Evolutionary conservation across 2,113 vertebrate genomes (phyloP).

Genomic region (Microcebus ravelobensis): DNA sequence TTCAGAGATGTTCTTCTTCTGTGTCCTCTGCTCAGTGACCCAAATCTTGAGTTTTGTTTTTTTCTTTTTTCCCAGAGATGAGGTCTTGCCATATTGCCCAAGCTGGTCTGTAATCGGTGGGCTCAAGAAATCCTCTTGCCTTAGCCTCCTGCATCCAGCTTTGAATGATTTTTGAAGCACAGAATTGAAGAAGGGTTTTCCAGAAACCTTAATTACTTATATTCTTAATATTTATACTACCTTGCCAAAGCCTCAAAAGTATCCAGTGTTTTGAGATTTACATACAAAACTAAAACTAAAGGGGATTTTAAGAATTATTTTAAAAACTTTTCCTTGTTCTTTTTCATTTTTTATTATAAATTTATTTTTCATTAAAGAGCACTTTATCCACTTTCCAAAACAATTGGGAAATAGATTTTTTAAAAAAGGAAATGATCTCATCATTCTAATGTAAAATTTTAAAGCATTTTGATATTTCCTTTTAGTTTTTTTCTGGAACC

Average conservation of each 20-base stretch:
- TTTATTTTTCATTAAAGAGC: conserved; percentile 11
- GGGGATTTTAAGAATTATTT: conserved; percentile 8
- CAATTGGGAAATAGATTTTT: not conserved
- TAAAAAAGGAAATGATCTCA: not conserved
- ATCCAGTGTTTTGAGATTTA: not conserved
- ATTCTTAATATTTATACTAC: not conserved
- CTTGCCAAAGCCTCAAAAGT: conserved; percentile 9
- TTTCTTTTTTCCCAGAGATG: not conserved
- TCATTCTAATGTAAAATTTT: not conserved
- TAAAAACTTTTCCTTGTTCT: not conserved
- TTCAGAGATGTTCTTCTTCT: not conserved
- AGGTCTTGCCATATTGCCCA: not conserved
- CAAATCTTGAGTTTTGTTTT: not conserved
- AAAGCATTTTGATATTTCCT: conserved; percentile 11
- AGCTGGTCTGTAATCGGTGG: not conserved
- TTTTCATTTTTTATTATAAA: conserved; percentile 21
- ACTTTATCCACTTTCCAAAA: not conserved
- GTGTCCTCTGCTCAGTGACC: conserved; percentile 42
- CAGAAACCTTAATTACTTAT: not conserved
- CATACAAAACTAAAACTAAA: not conserved
- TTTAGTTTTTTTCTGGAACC: not conserved
- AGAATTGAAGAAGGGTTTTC: not conserved
- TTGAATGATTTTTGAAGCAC: not conserved
- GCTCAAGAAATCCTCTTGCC: not conserved
- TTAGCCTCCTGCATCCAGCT: not conserved